Evolutionary conservation across 2,797 vertebrate genomes (phyloP).

Genomic region (Anguilla anguilla): DNA sequence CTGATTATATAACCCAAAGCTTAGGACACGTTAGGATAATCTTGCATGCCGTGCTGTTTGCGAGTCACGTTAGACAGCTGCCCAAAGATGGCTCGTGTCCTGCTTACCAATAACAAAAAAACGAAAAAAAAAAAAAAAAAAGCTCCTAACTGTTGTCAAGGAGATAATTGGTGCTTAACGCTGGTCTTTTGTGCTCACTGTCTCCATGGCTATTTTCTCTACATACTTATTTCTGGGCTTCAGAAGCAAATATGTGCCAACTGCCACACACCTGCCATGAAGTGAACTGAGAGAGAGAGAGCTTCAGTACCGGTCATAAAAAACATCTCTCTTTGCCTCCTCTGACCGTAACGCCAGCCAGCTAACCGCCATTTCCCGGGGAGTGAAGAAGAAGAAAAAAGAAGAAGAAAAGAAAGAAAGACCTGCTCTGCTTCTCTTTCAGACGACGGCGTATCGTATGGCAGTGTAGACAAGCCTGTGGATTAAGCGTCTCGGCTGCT

Average conservation of each 20-base stretch:
- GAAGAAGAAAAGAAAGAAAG: background rate
- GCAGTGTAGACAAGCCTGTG: background rate
- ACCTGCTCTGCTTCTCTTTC: background rate
- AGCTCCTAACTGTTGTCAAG: background rate
- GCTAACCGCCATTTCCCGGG: constrained; percentile 26
- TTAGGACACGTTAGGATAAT: constrained; percentile 51
- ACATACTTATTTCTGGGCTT: background rate
- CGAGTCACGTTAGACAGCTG: constrained; percentile 39
- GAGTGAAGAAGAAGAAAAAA: too few relatives aligned
- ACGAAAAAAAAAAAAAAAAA: too few relatives aligned
- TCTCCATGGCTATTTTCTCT: background rate
- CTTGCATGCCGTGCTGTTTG: constrained; percentile 38
- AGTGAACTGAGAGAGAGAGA: background rate
- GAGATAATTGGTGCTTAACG: constrained; percentile 14
- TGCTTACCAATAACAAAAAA: background rate
- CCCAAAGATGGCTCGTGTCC: constrained; percentile 22
- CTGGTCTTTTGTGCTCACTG: background rate
- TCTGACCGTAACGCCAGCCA: background rate
- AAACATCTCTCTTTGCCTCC: background rate
- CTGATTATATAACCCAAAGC: constrained; percentile 50
- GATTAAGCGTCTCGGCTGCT: constrained; percentile 16
- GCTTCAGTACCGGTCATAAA: background rate
- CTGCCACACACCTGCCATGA: background rate
- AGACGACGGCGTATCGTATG: background rate
- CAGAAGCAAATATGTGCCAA: background rate